Conservation (phyloP, 2,797 vertebrate genomes). For the Acrossocheilus wenchowensis region DNA sequence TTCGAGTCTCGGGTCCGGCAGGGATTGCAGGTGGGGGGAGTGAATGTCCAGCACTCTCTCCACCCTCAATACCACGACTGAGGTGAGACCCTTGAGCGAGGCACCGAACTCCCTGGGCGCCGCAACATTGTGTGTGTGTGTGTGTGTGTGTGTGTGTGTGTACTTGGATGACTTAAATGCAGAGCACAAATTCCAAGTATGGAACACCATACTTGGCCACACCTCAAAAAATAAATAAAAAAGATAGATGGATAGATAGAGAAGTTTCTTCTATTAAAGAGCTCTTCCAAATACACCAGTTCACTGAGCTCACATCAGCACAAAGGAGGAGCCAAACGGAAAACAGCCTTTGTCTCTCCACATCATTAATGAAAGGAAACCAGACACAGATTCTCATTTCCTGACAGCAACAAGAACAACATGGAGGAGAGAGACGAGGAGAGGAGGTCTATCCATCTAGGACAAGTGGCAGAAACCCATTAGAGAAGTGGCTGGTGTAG, state of each 20-base stretch:
- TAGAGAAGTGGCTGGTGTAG: slow-evolving; percentile 27
- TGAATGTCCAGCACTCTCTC: no score
- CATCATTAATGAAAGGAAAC: slow-evolving; percentile 16
- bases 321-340: neutral
- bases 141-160: no score
- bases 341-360: slow-evolving; percentile 32
- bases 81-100: no score
- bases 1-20: no score
- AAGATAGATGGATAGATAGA: neutral
- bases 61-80: no score
- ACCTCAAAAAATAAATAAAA: no score
- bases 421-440: neutral
- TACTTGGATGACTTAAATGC: no score
- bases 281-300: neutral
- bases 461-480: slow-evolving; percentile 16
- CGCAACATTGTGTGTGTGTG: no score
- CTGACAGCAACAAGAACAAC: slow-evolving; percentile 23
- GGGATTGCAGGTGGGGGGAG: no score
- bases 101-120: no score
- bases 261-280: neutral
- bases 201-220: no score
- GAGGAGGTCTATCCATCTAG: neutral
- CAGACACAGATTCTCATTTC: slow-evolving; percentile 25
- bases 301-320: slow-evolving; percentile 22
- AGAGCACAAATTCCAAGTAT: no score